Evolutionary conservation across 2,113 vertebrate species (phyloP).

Genomic region (Tachuris rubrigastra): DNA sequence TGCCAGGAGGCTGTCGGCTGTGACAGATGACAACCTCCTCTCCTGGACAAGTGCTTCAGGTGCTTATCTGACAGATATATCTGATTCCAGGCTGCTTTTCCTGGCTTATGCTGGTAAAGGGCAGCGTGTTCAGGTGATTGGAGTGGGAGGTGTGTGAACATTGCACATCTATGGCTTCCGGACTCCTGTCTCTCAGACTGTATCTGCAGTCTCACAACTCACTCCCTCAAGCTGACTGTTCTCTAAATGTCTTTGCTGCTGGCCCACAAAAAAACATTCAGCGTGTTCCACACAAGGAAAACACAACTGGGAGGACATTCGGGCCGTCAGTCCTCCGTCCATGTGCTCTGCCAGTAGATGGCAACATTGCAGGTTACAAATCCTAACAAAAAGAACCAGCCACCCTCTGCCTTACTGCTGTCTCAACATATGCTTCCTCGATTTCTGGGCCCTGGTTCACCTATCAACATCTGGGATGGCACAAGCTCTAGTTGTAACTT

Average conservation of each 20-base stretch:
- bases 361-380: neutral
- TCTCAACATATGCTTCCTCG: neutral
- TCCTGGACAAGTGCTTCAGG: neutral
- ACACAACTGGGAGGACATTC: neutral
- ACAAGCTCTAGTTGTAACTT: neutral
- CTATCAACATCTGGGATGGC: neutral
- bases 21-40: neutral
- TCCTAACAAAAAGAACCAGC: accelerated
- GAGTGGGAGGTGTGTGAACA: neutral
- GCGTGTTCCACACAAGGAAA: neutral
- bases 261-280: neutral
- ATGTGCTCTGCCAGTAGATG: neutral
- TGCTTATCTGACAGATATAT: neutral
- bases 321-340: neutral
- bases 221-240: neutral
- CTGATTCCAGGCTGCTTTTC: neutral
- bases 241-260: neutral
- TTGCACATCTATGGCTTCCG: neutral
- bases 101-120: neutral
- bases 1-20: neutral
- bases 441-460: neutral
- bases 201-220: neutral
- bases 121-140: neutral
- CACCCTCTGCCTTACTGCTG: neutral
- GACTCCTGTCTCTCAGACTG: neutral